Evolutionary conservation across 2,113 vertebrate genomes (phyloP).

Genomic region (Hippopotamus amphibius): DNA sequence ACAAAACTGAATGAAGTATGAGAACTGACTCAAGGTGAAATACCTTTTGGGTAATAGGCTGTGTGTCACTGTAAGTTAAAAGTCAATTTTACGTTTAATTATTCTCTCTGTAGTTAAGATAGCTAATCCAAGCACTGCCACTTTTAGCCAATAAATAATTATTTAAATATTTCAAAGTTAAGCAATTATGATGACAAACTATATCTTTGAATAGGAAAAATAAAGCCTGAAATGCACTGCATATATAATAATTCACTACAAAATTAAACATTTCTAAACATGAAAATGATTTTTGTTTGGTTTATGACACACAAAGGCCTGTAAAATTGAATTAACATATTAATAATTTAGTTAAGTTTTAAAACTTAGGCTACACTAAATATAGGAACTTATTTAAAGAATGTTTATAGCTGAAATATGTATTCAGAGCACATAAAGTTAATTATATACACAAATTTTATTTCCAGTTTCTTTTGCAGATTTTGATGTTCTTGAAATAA

Average conservation of each 20-base stretch:
- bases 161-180: not conserved
- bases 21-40: not conserved
- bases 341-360: not conserved
- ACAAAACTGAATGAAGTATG: not conserved
- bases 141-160: not conserved
- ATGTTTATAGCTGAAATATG: not conserved
- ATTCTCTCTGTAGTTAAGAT: not conserved
- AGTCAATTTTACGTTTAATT: not conserved
- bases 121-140: not conserved
- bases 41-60: not conserved
- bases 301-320: not conserved
- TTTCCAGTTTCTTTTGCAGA: not conserved
- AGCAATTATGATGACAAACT: not conserved
- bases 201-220: not conserved
- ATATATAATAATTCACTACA: not conserved
- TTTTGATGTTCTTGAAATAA: constrained; percentile 8
- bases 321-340: not conserved
- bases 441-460: not conserved
- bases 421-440: not conserved
- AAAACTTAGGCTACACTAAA: not conserved
- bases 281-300: not conserved
- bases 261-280: not conserved
- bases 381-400: not conserved
- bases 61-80: not conserved
- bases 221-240: not conserved